phyloP scores from a whole-genome alignment of 2,888 invertebrate species.

The Nomada fucata region DNA sequence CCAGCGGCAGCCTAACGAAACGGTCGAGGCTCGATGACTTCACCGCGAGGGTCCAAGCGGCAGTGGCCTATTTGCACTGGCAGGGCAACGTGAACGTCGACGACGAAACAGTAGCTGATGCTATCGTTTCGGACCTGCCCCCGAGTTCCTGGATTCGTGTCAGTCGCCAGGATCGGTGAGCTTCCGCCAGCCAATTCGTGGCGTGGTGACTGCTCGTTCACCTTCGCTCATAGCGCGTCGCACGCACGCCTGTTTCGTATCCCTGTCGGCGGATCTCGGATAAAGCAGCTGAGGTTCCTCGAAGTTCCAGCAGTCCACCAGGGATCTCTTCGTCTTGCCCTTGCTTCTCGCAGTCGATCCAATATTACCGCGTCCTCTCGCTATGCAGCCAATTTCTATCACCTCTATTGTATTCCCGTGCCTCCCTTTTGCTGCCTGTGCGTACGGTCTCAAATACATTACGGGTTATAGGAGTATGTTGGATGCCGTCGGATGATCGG shows the following conservation, averaged over 20 bases:
- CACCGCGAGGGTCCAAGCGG: conserved; percentile 11
- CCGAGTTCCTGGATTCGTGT: conserved; percentile 83
- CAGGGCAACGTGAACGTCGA: conserved; percentile 58
- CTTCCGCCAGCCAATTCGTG: conserved; percentile 84
- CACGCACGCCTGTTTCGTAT: conserved; percentile 66
- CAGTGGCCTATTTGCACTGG: conserved; percentile 38
- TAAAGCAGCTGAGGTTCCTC: conserved; percentile 44
- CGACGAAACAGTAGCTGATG: conserved; percentile 73
- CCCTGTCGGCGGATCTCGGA: conserved; percentile 40
- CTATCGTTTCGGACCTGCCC: conserved; percentile 80
- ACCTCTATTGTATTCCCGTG: conserved; percentile 76
- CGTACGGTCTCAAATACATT: conserved; percentile 83
- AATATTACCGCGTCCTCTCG: conserved; percentile 61
- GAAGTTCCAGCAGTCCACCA: conserved; percentile 37
- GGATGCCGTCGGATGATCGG: conserved; percentile 74
- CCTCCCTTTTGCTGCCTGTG: conserved; percentile 74
- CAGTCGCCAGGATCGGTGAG: conserved; percentile 87
- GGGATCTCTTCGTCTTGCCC: conserved; percentile 44
- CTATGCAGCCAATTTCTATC: conserved; percentile 60
- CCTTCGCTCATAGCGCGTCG: conserved; percentile 81
- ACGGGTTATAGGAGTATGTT: conserved; percentile 78
- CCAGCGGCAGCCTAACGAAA: conserved; percentile 8
- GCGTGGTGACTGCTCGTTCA: conserved; percentile 80
- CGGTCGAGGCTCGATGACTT: conserved; percentile 8
- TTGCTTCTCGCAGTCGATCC: conserved; percentile 48